Evolutionary conservation across 2,888 invertebrate species (phyloP).

Genomic region (Blomia tropicalis): DNA sequence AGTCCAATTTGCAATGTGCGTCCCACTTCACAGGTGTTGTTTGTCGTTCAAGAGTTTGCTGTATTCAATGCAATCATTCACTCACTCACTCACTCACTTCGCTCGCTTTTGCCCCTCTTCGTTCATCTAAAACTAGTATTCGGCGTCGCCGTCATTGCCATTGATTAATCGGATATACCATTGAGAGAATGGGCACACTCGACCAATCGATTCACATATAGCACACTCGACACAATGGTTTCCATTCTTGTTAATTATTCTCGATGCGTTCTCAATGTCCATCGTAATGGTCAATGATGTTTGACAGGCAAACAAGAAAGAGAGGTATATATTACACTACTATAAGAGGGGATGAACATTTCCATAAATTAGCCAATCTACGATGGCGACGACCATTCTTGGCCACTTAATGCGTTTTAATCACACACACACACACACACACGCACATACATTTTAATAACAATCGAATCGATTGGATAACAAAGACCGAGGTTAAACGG

Average conservation of each 20-base stretch:
- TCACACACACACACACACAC: no score
- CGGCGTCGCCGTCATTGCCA: background rate
- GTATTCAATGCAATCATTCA: background rate
- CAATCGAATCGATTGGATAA: no score
- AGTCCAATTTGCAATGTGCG: constrained; percentile 13
- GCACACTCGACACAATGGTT: background rate
- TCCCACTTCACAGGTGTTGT: no score
- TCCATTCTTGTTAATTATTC: background rate
- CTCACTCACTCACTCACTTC: background rate
- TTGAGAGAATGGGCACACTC: background rate
- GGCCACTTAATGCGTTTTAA: constrained; percentile 15
- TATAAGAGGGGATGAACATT: no score
- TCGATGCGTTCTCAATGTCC: background rate
- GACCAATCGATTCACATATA: background rate
- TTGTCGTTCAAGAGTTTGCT: background rate
- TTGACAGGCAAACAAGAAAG: no score
- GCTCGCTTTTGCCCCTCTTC: background rate
- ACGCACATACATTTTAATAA: background rate
- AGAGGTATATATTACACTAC: no score
- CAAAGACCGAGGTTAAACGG: no score
- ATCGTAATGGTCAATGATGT: no score
- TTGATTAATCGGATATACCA: background rate
- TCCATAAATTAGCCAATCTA: constrained; percentile 8
- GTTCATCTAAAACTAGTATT: background rate
- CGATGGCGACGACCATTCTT: no score